These are phyloP conservation scores for Drosophila barbarae DNA, from an alignment of 2,888 invertebrate species.

Conservation along the genomic window DNA sequence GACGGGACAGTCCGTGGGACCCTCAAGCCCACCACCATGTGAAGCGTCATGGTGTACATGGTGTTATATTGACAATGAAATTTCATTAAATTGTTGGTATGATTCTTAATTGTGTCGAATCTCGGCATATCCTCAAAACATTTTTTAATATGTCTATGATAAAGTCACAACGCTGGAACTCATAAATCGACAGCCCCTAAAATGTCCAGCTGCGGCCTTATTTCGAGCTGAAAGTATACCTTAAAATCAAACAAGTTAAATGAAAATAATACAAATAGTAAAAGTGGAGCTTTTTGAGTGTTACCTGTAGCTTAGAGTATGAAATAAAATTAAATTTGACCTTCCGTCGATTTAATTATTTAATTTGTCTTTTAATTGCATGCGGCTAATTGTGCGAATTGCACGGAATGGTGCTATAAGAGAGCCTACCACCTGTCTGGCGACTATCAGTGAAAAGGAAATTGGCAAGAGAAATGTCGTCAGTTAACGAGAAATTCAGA, in stretches of 20 bases:
- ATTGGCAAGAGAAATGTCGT: background rate
- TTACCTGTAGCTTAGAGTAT: background rate
- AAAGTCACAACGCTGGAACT: no score
- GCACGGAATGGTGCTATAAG: slow-evolving; percentile 38
- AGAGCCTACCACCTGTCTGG: background rate
- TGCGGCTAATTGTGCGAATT: slow-evolving; percentile 39
- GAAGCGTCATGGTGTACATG: slow-evolving; percentile 12
- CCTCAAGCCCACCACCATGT: background rate
- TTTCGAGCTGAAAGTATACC: no score
- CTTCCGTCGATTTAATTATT: slow-evolving; percentile 19
- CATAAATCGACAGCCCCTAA: background rate
- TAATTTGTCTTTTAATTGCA: slow-evolving; percentile 22
- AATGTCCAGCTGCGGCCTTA: background rate
- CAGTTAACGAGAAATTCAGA: background rate
- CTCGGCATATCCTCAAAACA: background rate
- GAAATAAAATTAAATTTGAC: background rate
- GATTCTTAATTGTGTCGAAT: background rate
- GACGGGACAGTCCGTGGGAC: slow-evolving; percentile 7
- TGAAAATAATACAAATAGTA: background rate
- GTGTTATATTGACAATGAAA: background rate
- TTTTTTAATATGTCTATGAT: no score
- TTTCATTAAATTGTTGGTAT: background rate
- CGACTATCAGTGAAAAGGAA: background rate
- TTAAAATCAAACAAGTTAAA: background rate
- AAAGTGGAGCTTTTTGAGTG: background rate